Base-by-base conservation (phyloP, 2,888 invertebrate species). In the Hyposoter dolosus region DNA sequence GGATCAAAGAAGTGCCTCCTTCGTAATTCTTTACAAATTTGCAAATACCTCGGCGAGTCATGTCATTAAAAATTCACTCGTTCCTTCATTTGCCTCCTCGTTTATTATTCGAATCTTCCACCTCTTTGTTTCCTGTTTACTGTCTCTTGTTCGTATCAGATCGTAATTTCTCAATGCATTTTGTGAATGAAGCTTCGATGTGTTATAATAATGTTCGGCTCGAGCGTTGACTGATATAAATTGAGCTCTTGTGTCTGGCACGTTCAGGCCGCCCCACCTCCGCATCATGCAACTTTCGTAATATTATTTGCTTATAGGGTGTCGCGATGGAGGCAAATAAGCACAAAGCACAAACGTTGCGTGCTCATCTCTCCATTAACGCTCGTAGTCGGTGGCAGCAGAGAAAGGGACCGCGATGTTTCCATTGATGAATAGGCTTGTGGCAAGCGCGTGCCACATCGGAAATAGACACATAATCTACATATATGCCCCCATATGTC, bases 381-480 rank as follows among this genome's bases (percentile, higher is more conserved):
- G 76, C 45, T 23, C 45, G 56, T 63, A 75, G 68, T 65, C 65
- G 63, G n/a, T 47, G 19, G 63, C n/a, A 43, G 53, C 28, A 66
- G 60, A 71, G 63, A 47, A 19, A 56, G 43, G 40, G 40, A 45
- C 19, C n/a, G 69, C n/a, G 69, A 66, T 66, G 63, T 66, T 86
- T 81, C 69, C 88, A 85, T 85, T 85, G 86, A 85, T 85, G 86
- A 77, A 77, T 81, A 50, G 77, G 56, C 68, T 32, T 60, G 82
- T 19, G 69, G 77, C 28, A 72, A 60, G 63, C 80, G 68, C 60
- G 76, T 77, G 80, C 71, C 74, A 80, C 84, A 66, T 81, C 83
- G 84, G 83, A 85, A 85, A 85, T 77, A 72, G 84, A 43, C 50
- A 74, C 72, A 23, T 40, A 9, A 40, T 71, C 53, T 23, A 75